A percentile compares a stretch with the other conserved stretches of the same genome.
Evolutionary conservation across 2,113 vertebrate species (phyloP).

Genomic region (Numenius arquata): DNA sequence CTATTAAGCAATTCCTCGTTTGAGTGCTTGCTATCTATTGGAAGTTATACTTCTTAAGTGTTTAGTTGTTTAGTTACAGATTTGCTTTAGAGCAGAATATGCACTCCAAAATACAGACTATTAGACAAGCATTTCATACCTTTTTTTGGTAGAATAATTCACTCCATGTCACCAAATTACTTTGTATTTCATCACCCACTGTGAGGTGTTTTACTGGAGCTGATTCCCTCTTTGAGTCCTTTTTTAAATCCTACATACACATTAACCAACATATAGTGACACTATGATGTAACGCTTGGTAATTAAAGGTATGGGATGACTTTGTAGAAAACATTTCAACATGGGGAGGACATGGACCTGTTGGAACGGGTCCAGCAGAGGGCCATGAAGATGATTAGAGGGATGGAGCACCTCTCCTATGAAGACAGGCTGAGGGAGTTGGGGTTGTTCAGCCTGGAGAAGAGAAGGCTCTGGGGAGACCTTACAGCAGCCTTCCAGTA

Average conservation of each 20-base stretch:
- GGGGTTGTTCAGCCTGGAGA: no score
- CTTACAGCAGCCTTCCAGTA: no score
- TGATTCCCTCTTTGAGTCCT: not conserved
- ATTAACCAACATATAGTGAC: not conserved
- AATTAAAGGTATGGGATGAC: not conserved
- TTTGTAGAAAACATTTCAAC: not conserved
- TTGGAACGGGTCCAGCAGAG: no score
- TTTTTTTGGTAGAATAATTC: not conserved
- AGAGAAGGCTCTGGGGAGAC: no score
- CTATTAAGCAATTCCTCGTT: not conserved
- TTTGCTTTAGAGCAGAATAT: not conserved
- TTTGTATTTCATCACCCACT: not conserved
- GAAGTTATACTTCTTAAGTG: not conserved
- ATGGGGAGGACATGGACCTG: no score
- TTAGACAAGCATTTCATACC: not conserved
- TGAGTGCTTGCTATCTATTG: not conserved
- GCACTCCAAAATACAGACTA: not conserved
- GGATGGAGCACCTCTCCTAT: no score
- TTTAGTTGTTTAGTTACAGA: not conserved
- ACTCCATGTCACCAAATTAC: not conserved
- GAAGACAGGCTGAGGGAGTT: no score
- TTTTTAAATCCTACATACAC: not conserved
- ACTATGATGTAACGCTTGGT: not conserved
- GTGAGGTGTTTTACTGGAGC: not conserved
- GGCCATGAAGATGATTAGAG: no score